Percentiles rank a stretch among this genome's conserved stretches.
Evolutionary conservation across 1,140 invertebrate species (phyloP).

Genomic region (Melipona quadrifasciata): DNA sequence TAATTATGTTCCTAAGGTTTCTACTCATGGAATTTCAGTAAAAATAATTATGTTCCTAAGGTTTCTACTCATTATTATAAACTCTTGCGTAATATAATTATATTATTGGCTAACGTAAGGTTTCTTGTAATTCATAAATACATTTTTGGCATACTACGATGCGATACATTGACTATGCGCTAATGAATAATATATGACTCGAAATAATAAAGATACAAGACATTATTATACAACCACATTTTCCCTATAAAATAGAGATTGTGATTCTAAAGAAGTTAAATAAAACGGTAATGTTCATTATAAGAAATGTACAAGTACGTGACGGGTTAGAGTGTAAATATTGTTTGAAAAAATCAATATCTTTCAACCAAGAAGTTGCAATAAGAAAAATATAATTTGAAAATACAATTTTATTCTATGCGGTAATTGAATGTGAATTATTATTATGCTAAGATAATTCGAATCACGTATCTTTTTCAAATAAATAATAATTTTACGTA

Average conservation of each 20-base stretch:
- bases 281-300: conserved; percentile 7
- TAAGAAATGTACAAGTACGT: conserved; percentile 31
- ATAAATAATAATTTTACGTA: conserved; percentile 12
- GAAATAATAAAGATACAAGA: conserved; percentile 41
- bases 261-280: conserved; percentile 24
- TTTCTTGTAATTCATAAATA: conserved; percentile 37
- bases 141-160: conserved; percentile 66
- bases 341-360: not conserved
- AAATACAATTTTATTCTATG: not conserved
- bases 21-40: conserved; percentile 61
- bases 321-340: conserved; percentile 37
- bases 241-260: conserved; percentile 5
- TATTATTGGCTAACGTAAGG: conserved; percentile 46
- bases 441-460: not conserved
- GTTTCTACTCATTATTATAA: conserved; percentile 43
- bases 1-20: conserved; percentile 44
- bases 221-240: conserved; percentile 32
- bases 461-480: not conserved
- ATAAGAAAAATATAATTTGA: conserved; percentile 18
- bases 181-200: conserved; percentile 60
- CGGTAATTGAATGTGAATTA: conserved; percentile 3
- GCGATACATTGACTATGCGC: conserved; percentile 59
- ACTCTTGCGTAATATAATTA: conserved; percentile 55
- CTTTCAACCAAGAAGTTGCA: not conserved
- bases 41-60: conserved; percentile 59